A percentile compares a stretch with the other conserved stretches of the same genome.
phyloP scores from a whole-genome alignment of 2,113 vertebrate species.

The Taxidea taxus region DNA sequence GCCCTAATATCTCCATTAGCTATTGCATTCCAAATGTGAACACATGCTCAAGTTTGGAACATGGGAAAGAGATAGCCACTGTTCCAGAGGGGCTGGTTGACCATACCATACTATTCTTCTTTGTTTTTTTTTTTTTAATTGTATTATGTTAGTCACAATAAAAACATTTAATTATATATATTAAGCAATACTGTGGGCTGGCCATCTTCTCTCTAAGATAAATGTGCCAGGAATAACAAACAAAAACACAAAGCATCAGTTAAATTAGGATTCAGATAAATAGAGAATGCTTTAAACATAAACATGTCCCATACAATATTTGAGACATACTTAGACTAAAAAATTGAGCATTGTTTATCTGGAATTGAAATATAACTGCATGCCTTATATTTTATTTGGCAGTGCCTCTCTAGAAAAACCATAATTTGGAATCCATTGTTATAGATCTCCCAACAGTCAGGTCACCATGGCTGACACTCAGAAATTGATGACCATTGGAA shows the following conservation, averaged over 20 bases:
- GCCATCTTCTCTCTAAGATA: neutral
- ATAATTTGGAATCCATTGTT: neutral
- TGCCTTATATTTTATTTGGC: neutral
- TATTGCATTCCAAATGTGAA: neutral
- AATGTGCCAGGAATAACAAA: neutral
- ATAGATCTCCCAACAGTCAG: neutral
- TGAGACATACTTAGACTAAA: neutral
- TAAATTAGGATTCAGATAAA: neutral
- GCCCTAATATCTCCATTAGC: neutral
- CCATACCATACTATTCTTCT: neutral
- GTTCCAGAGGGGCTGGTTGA: neutral
- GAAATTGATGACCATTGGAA: neutral
- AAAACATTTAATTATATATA: neutral
- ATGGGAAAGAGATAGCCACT: neutral
- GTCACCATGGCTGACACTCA: neutral
- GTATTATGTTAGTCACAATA: no score
- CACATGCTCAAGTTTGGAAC: neutral
- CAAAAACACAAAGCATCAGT: neutral
- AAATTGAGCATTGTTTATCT: neutral
- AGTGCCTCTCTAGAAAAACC: neutral
- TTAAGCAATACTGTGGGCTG: neutral
- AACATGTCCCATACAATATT: neutral
- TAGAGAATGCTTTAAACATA: neutral
- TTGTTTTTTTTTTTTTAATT: no score
- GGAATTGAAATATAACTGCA: neutral